These are phyloP conservation scores for Lycocerus yunnanus DNA, from an alignment of 2,888 invertebrate species.

Conservation along the genomic window DNA sequence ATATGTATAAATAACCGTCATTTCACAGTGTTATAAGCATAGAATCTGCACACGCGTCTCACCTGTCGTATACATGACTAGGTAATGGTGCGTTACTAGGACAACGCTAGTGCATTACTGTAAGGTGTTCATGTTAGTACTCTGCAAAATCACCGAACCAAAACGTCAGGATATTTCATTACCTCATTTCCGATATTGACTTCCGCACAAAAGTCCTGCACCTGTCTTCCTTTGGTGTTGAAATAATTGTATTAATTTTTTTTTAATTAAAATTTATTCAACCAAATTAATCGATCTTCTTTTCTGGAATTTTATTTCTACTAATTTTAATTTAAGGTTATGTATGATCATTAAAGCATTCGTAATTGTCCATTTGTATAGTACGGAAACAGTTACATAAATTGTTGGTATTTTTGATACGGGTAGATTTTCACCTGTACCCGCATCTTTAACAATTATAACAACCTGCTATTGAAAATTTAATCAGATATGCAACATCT, in stretches of 20 bases:
- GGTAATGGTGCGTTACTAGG: constrained; percentile 25
- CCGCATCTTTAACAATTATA: constrained; percentile 20
- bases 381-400: constrained; percentile 10
- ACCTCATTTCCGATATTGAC: constrained; percentile 25
- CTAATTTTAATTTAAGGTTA: neutral
- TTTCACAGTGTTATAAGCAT: constrained; percentile 31
- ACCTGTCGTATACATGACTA: constrained; percentile 26
- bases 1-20: constrained; percentile 33
- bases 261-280: neutral
- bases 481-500: constrained; percentile 4
- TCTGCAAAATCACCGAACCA: constrained; percentile 22
- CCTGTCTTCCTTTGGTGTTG: constrained; percentile 14
- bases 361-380: neutral
- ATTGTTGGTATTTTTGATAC: constrained; percentile 9
- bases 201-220: constrained; percentile 16
- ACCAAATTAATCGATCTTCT: neutral
- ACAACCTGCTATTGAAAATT: constrained; percentile 20
- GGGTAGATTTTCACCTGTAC: constrained; percentile 24
- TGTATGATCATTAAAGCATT: neutral
- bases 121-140: constrained; percentile 27
- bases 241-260: neutral
- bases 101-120: constrained; percentile 29
- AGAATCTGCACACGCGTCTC: constrained; percentile 35
- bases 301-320: neutral
- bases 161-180: constrained; percentile 24